These are phyloP conservation scores for Clupea harengus DNA, from an alignment of 2,113 vertebrate species.

Conservation along the genomic window DNA sequence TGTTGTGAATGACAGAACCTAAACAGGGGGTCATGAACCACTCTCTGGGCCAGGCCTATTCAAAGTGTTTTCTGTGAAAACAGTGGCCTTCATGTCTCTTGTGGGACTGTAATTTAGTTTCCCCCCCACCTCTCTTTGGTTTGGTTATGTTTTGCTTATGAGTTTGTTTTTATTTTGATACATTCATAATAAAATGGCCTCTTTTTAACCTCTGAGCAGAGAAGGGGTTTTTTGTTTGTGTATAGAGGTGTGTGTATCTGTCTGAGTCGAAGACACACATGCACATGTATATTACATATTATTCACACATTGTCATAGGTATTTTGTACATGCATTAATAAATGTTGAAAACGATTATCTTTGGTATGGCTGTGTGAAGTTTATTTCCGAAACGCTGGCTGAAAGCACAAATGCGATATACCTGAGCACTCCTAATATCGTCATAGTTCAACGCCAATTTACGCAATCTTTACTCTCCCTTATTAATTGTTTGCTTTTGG, in stretches of 20 bases:
- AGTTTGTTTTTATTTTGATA: constrained; percentile 63
- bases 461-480: constrained; percentile 12
- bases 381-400: background rate
- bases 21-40: constrained; percentile 36
- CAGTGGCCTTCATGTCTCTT: constrained; percentile 70
- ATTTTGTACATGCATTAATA: constrained; percentile 58
- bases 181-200: constrained; percentile 29
- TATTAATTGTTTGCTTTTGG: constrained; percentile 13
- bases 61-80: constrained; percentile 80
- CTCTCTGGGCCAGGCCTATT: constrained; percentile 51
- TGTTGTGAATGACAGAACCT: constrained; percentile 24
- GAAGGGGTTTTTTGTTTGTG: constrained; percentile 49
- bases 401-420: background rate
- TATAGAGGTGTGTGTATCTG: constrained; percentile 51
- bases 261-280: constrained; percentile 47
- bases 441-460: background rate
- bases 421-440: background rate
- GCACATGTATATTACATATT: constrained; percentile 28
- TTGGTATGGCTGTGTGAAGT: background rate
- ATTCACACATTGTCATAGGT: constrained; percentile 27
- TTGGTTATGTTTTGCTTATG: background rate
- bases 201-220: constrained; percentile 44
- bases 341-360: constrained; percentile 35
- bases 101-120: constrained; percentile 68
- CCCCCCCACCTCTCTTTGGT: constrained; percentile 22